Evolutionary conservation across 2,113 vertebrate species (phyloP).

Genomic region (Erinaceus europaeus): DNA sequence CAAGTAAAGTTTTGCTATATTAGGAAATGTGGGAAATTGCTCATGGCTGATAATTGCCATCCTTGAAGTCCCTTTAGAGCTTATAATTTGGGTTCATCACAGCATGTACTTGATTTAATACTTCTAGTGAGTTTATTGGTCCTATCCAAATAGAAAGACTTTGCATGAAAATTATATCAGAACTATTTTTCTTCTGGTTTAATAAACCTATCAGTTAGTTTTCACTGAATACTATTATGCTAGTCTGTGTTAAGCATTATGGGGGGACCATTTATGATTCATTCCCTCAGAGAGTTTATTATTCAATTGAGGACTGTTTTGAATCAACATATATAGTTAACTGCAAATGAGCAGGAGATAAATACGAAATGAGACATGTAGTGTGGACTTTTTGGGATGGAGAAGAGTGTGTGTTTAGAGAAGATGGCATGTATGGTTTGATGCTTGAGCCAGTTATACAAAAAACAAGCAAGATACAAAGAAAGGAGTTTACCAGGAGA

Average conservation of each 20-base stretch:
- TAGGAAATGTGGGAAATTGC: background rate
- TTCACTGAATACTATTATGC: background rate
- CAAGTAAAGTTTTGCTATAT: background rate
- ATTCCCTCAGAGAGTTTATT: background rate
- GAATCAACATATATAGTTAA: background rate
- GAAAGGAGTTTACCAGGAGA: background rate
- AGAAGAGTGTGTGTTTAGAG: background rate
- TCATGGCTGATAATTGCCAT: background rate
- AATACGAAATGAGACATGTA: background rate
- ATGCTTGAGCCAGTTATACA: background rate
- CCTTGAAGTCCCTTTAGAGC: background rate
- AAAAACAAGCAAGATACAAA: background rate
- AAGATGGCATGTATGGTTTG: background rate
- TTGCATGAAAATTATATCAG: background rate
- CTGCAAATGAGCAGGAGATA: background rate
- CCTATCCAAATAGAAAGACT: background rate
- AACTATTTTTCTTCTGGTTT: background rate
- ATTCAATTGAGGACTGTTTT: background rate
- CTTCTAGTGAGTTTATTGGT: background rate
- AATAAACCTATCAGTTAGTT: background rate
- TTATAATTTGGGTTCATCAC: conserved; percentile 15
- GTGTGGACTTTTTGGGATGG: background rate
- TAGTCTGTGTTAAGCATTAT: background rate
- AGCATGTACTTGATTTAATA: background rate
- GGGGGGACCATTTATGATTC: background rate